Conservation (phyloP, 2,888 invertebrate species). For the Bruchidius siliquastri region DNA sequence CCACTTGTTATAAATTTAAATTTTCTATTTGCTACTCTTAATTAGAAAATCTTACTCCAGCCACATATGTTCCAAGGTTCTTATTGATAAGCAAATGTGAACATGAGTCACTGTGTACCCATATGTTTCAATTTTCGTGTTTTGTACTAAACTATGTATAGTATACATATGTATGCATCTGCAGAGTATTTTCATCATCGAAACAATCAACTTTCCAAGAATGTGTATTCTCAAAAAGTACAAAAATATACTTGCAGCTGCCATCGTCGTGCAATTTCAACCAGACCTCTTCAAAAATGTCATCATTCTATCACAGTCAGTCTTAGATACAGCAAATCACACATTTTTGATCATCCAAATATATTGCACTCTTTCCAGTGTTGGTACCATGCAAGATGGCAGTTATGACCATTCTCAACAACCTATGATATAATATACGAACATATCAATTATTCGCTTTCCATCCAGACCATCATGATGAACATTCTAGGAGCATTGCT, state of each 20-base stretch:
- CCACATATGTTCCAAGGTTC: slow-evolving; percentile 3
- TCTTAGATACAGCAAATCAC: not conserved
- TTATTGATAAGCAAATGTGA: slow-evolving; percentile 5
- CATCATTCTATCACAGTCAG: not conserved
- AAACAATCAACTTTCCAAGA: not conserved
- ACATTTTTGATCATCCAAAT: not conserved
- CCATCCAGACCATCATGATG: too few relatives aligned
- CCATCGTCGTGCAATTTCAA: not conserved
- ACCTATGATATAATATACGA: too few relatives aligned
- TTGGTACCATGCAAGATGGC: too few relatives aligned
- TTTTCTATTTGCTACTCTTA: slow-evolving; percentile 4
- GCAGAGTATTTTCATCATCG: not conserved
- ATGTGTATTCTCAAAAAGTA: not conserved
- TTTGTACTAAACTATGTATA: not conserved
- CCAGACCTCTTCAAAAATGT: not conserved
- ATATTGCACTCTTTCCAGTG: not conserved
- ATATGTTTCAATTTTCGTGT: not conserved
- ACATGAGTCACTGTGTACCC: not conserved
- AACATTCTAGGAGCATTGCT: too few relatives aligned
- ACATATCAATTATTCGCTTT: too few relatives aligned
- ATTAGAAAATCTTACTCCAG: slow-evolving; percentile 5
- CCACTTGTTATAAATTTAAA: slow-evolving; percentile 5
- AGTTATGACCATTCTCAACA: not conserved
- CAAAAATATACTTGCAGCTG: not conserved
- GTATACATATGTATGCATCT: not conserved